These are phyloP conservation scores for Oreochromis mossambicus DNA, from an alignment of 2,797 vertebrate species.

Conservation along the genomic window DNA sequence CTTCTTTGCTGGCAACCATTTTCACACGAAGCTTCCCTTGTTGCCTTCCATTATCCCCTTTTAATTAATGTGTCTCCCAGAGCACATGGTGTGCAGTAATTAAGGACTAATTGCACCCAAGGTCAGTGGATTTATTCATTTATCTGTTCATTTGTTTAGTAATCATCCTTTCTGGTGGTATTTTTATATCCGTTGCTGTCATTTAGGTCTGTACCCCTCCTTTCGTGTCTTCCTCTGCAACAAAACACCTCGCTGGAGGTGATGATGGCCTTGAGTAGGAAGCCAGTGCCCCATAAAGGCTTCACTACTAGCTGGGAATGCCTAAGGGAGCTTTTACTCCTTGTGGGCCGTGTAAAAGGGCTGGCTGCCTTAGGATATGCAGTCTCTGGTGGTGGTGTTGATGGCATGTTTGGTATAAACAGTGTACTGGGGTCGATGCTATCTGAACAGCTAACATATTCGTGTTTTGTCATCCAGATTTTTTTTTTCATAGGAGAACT, in stretches of 20 bases:
- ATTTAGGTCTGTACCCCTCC: background rate
- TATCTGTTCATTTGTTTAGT: conserved; percentile 45
- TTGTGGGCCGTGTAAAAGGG: background rate
- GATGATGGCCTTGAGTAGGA: conserved; percentile 26
- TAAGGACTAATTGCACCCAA: conserved; percentile 56
- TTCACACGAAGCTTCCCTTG: conserved; percentile 16
- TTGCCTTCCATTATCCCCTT: conserved; percentile 38
- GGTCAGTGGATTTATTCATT: conserved; percentile 56
- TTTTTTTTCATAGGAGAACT: conserved; percentile 28
- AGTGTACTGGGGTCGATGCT: conserved; percentile 21
- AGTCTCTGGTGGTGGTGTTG: conserved; percentile 19
- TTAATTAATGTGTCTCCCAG: conserved; percentile 56
- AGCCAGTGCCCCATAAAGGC: conserved; percentile 35
- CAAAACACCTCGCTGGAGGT: conserved; percentile 3
- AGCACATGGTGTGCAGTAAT: conserved; percentile 47
- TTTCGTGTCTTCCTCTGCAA: background rate
- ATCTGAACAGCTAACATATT: conserved; percentile 23
- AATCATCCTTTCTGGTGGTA: conserved; percentile 12
- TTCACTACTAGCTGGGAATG: background rate
- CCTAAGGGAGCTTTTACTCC: background rate
- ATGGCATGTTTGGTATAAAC: conserved; percentile 51
- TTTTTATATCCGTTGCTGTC: conserved; percentile 2
- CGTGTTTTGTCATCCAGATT: conserved; percentile 24
- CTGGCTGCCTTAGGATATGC: background rate
- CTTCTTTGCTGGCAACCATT: conserved; percentile 29